Evolutionary conservation across 1,140 invertebrate species (phyloP).

Genomic region (Holcopasites calliopsidis): DNA sequence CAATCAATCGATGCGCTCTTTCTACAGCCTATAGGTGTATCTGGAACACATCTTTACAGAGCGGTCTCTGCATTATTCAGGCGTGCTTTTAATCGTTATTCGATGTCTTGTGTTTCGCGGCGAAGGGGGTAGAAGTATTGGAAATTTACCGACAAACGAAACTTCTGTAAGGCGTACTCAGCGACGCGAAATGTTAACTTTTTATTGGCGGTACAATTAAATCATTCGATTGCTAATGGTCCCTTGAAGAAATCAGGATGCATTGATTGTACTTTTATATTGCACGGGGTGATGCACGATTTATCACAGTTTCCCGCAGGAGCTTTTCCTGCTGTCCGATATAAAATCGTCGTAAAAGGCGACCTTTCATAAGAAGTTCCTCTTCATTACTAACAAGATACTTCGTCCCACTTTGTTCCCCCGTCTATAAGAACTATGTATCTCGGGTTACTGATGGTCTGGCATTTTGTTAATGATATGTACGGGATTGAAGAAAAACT

Average conservation of each 20-base stretch:
- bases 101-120: not conserved
- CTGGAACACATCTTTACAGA: not conserved
- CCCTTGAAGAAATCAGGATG: not conserved
- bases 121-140: not conserved
- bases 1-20: constrained; percentile 12
- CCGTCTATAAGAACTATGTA: not conserved
- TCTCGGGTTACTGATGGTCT: not conserved
- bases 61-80: constrained; percentile 23
- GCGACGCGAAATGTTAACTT: not conserved
- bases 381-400: no score
- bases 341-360: no score
- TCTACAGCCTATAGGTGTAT: not conserved
- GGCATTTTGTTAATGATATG: not conserved
- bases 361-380: no score
- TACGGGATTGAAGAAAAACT: not conserved
- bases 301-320: no score
- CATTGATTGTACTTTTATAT: not conserved
- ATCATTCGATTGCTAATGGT: not conserved
- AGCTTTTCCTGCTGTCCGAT: no score
- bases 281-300: not conserved
- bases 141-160: not conserved
- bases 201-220: not conserved
- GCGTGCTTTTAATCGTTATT: constrained; percentile 22
- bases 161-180: no score
- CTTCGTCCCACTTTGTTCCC: not conserved